These are phyloP conservation scores for Steatocranus sp. DNA, from an alignment of 2,797 vertebrate species.

Conservation along the genomic window DNA sequence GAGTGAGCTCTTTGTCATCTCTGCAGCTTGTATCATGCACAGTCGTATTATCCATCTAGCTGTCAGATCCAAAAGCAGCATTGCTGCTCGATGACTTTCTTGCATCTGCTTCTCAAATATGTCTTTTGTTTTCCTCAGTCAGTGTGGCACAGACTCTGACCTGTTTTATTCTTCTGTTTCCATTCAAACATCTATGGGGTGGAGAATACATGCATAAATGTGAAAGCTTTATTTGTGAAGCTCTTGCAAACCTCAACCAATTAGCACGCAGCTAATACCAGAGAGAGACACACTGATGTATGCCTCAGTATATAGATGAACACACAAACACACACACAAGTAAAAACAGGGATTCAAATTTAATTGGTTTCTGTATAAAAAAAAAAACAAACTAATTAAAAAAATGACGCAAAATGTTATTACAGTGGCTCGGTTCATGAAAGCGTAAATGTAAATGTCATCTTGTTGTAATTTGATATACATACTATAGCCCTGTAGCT, in stretches of 20 bases:
- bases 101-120: not conserved
- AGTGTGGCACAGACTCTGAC: not conserved
- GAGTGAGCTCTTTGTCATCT: conserved; percentile 2
- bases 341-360: not conserved
- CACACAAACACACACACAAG: not conserved
- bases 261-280: conserved; percentile 64
- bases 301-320: not conserved
- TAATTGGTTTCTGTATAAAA: not conserved
- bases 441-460: not conserved
- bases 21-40: not conserved
- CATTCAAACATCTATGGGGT: not conserved
- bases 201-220: not conserved
- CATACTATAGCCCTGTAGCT: not conserved
- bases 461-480: not conserved
- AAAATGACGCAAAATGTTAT: not conserved
- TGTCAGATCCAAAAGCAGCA: not conserved
- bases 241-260: conserved; percentile 59
- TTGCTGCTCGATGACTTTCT: not conserved
- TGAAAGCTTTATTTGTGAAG: conserved; percentile 59
- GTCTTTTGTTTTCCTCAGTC: not conserved
- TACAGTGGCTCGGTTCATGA: not conserved
- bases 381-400: not conserved
- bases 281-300: not conserved
- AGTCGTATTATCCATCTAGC: conserved; percentile 7
- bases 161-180: not conserved